A percentile compares a stretch with the other conserved stretches of the same genome.
These are phyloP conservation scores for Cynocephalus volans DNA, from an alignment of 2,113 vertebrate species.

Conservation along the genomic window DNA sequence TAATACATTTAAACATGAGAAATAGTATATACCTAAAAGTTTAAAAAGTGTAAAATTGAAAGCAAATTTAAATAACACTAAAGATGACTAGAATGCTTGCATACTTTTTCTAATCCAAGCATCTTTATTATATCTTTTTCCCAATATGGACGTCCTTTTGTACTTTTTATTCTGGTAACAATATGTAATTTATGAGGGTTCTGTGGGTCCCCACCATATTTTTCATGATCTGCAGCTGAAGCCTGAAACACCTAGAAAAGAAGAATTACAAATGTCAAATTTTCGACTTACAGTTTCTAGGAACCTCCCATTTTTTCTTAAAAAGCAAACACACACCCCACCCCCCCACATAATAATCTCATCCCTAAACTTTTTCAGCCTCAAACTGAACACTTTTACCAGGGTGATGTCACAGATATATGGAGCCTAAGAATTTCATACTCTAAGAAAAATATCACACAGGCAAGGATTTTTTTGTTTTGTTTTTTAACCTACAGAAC, in stretches of 20 bases:
- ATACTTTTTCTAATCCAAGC: constrained; percentile 95
- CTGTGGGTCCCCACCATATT: constrained; percentile 95
- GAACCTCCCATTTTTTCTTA: neutral
- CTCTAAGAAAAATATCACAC: neutral
- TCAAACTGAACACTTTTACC: constrained; percentile 6
- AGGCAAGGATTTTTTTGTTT: neutral
- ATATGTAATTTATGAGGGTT: constrained; percentile 97
- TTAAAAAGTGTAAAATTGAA: constrained; percentile 47
- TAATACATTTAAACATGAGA: constrained; percentile 23
- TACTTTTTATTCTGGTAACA: constrained; percentile 94
- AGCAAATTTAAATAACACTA: constrained; percentile 22
- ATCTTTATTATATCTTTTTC: constrained; percentile 93
- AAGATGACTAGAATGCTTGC: constrained; percentile 45
- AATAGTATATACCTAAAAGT: neutral
- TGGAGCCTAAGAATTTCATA: neutral
- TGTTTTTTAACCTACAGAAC: neutral
- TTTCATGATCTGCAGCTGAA: constrained; percentile 93
- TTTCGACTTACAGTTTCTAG: constrained; percentile 29
- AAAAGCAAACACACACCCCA: neutral
- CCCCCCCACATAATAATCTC: neutral
- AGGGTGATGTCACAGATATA: neutral
- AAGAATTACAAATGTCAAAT: constrained; percentile 31
- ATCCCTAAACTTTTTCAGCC: neutral
- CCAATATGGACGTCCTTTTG: constrained; percentile 94
- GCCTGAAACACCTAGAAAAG: constrained; percentile 92